Evolutionary conservation across 2,113 vertebrate genomes (phyloP), one percentile per base, ranked within the genome.

Genomic region (Sturnus vulgaris): DNA sequence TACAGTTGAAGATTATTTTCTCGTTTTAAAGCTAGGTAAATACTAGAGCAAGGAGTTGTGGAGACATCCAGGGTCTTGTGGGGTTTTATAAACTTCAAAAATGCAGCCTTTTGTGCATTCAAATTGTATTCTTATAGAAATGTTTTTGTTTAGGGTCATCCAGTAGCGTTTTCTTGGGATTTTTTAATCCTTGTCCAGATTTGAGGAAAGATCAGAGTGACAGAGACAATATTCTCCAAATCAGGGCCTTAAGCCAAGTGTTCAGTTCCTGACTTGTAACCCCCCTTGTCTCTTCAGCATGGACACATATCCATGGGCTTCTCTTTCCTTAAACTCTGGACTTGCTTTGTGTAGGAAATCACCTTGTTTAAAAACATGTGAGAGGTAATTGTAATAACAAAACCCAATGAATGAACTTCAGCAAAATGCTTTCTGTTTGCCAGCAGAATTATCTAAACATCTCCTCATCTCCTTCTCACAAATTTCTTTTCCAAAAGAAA

Each of bases 221-320:
- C 7, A 23, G 12, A 18, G 5, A 3, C 12, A 35, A 1, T 39
- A 11, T 46, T 59, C 42, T 33, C 13, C 7, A n/a, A 35, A 27
- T 52, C 46, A 47, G 12, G 10, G 12, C 42, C 64, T 50, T 20
- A 17, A 27, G 7, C 42, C 53, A 20, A 27, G 6, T 0, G 3
- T 66, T 78, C 15, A 65, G 30, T 12, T 44, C 33, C 3, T 6
- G 0, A 5, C 15, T 44, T 60, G 30, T 42, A 23, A 18, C 5
- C 2, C 0, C 17, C 17, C 11, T 57, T 13, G 5, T 7, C 11
- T 55, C 27, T 56, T 65, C 72, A 39, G 30, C 14, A 1, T 18
- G 15, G 47, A 28, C 60, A 37, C 30, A 0, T 25, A 57, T 10
- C 49, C 53, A 11, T 0, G 0, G 16, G n/a, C 10, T 90, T 63